Conservation (phyloP, 2,113 vertebrate genomes). For the Toxotes jaculatrix region DNA sequence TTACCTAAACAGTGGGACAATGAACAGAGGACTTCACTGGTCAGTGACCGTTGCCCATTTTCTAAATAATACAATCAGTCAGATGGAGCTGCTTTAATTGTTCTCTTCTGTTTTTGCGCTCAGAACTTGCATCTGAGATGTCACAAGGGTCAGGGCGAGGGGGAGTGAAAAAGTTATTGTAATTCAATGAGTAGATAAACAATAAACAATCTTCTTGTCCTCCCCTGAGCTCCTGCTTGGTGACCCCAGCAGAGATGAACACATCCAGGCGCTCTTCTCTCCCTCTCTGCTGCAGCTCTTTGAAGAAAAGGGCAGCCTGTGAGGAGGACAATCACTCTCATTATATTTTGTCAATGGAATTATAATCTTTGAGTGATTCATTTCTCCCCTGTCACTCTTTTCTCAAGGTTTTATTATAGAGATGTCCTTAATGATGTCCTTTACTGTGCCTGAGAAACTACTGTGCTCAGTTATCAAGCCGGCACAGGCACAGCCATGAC, state of each 20-base stretch:
- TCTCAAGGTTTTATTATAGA: slow-evolving; percentile 34
- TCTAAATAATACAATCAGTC: neutral
- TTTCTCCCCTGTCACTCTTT: slow-evolving; percentile 14
- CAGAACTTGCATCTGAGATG: neutral
- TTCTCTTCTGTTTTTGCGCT: slow-evolving; percentile 18
- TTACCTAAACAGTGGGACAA: neutral
- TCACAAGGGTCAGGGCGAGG: neutral
- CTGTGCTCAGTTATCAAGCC: neutral
- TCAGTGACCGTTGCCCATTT: slow-evolving; percentile 11
- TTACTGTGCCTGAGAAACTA: slow-evolving; percentile 1
- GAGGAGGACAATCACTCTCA: slow-evolving; percentile 35
- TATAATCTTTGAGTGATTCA: slow-evolving; percentile 37
- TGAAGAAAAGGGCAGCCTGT: slow-evolving; percentile 46
- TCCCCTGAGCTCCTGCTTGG: slow-evolving; percentile 54
- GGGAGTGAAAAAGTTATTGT: slow-evolving; percentile 24
- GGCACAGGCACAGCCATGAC: neutral
- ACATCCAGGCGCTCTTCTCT: neutral
- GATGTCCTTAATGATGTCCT: slow-evolving; percentile 50
- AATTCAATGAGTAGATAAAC: slow-evolving; percentile 42
- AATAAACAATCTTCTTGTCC: slow-evolving; percentile 49
- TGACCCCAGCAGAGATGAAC: slow-evolving; percentile 40
- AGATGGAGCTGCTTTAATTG: slow-evolving; percentile 15
- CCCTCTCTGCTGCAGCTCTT: slow-evolving; percentile 38
- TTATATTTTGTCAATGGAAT: slow-evolving; percentile 48
- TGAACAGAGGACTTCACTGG: neutral